Evolutionary conservation across 1,140 invertebrate genomes (phyloP), one percentile per base, ranked within the genome.

Genomic region (Sycophila sp.): DNA sequence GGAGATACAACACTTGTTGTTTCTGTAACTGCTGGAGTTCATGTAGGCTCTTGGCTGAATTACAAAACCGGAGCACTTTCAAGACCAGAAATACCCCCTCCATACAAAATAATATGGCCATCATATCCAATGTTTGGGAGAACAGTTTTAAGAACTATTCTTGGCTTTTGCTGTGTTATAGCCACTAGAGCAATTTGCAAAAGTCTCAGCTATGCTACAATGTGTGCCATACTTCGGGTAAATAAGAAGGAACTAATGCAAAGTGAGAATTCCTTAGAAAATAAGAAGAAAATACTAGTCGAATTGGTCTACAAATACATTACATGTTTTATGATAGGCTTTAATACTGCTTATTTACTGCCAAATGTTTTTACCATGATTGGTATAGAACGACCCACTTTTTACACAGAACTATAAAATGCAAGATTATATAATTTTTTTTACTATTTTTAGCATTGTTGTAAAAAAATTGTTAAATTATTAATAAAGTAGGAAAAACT

Each of bases 1-100:
- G 94, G 94, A 28, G 95, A 97, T 81, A 96, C 95, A 1, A 91
- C 94, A 8, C 91, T 94, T 85, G 93, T 96, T 59, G 85, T 96
- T 49, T 92, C 92, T 24, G 92, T 94, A 7, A 91, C 90, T 69
- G 90, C 91, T n/a, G 95, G 95, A 40, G 87, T 95, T 56, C 88
- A 92, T 51, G 83, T 90, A 8, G 95, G 94, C n/a, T 89, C 93
- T 2, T 96, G 94, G 94, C 84, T 93, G 5, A 94, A 95, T 85
- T 95, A 91, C 81, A 92, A 92, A 80, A 87, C 91, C 17, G 93
- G 93, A 28, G 86, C 90, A 67, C 90, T 94, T 85, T 79, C 82
- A 10, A 85, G 87, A 32, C 87, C 89, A 19, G 69, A 80, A 6
- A 65, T 81, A 2, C 77, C 84, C 30, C 90, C 91, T 19, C 94